Conservation (phyloP, 2,888 invertebrate genomes). For the Phortica magna region DNA sequence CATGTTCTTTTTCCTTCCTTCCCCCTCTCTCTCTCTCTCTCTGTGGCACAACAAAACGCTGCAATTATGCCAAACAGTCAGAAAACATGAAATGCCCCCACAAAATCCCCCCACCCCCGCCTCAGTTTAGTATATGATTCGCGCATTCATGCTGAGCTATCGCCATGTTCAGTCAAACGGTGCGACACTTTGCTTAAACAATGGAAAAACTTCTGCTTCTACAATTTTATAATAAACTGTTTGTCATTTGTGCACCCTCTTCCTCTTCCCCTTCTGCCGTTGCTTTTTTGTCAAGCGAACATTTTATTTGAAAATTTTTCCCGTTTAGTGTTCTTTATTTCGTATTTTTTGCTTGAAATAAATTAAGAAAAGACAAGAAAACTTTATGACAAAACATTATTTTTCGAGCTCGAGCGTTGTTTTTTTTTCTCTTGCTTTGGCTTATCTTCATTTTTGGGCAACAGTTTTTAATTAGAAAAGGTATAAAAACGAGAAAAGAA, state of each 20-base stretch:
- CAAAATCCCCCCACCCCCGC: too few species aligned
- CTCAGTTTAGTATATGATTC: neutral
- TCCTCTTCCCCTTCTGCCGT: neutral
- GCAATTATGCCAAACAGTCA: conserved; percentile 46
- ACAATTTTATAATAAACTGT: conserved; percentile 14
- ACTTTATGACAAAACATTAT: conserved; percentile 17
- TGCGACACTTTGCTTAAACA: conserved; percentile 14
- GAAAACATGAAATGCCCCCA: too few species aligned
- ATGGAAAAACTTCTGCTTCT: conserved; percentile 3
- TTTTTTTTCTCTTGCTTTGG: neutral
- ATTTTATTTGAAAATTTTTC: neutral
- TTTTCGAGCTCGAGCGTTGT: neutral
- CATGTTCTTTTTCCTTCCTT: conserved; percentile 3
- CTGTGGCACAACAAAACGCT: conserved; percentile 11
- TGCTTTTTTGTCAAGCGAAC: too few species aligned
- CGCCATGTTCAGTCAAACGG: neutral
- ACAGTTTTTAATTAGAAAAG: conserved; percentile 11
- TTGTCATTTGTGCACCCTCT: neutral
- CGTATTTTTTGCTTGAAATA: neutral
- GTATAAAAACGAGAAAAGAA: neutral
- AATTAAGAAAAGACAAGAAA: conserved; percentile 10
- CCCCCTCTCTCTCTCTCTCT: too few species aligned
- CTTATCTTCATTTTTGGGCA: conserved; percentile 1
- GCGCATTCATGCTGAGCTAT: neutral
- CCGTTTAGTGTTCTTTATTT: neutral